Percentiles rank a stretch among this genome's conserved stretches.
Evolutionary conservation across 2,888 invertebrate species (phyloP).

Genomic region (Watsonalla binaria): DNA sequence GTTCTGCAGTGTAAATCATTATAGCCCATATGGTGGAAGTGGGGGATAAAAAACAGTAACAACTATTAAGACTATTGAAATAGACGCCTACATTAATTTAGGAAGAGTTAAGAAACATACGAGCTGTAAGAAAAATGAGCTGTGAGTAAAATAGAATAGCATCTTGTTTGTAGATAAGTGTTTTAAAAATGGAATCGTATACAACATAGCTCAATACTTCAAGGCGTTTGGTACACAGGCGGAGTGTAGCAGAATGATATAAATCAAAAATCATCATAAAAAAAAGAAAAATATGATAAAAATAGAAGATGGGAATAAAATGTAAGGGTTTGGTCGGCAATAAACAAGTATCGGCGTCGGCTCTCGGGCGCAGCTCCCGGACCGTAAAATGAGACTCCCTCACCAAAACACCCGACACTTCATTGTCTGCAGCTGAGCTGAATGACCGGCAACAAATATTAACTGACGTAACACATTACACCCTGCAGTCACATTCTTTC

Average conservation of each 20-base stretch:
- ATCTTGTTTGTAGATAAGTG: too few species aligned
- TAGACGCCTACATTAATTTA: too few species aligned
- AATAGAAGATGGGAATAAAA: slow-evolving; percentile 30
- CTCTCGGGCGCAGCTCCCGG: slow-evolving; percentile 20
- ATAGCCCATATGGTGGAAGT: too few species aligned
- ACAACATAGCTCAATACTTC: neutral
- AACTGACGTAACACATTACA: slow-evolving; percentile 18
- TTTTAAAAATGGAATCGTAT: too few species aligned
- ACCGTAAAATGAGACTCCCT: slow-evolving; percentile 44
- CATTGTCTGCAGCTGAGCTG: slow-evolving; percentile 36
- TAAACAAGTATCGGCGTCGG: slow-evolving; percentile 29
- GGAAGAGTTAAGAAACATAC: too few species aligned
- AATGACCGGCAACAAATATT: slow-evolving; percentile 36
- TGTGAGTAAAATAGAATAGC: too few species aligned
- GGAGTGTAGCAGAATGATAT: slow-evolving; percentile 16
- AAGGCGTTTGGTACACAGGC: neutral
- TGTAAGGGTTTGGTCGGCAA: slow-evolving; percentile 30
- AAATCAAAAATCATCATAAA: too few species aligned
- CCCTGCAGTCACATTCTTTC: slow-evolving; percentile 11
- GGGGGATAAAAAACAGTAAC: too few species aligned
- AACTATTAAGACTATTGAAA: too few species aligned
- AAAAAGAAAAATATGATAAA: too few species aligned
- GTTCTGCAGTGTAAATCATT: too few species aligned
- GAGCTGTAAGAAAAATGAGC: too few species aligned
- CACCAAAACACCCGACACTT: slow-evolving; percentile 44